Percentiles rank a stretch among this genome's conserved stretches.
Conservation (phyloP, 2,797 vertebrate genomes). For the Phrynocephalus forsythii region DNA sequence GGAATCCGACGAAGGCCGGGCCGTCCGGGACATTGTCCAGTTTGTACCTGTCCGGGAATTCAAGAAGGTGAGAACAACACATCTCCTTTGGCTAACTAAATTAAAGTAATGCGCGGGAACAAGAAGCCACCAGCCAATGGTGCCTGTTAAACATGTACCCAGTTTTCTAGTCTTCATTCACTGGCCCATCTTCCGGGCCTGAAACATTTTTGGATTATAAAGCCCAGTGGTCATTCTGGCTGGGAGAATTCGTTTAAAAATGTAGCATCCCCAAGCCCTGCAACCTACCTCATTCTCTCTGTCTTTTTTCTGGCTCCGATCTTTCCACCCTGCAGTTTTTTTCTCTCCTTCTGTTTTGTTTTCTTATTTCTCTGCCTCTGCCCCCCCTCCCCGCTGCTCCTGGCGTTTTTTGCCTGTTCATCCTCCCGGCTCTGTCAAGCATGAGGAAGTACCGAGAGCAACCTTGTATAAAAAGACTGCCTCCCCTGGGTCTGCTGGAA, state of each 20-base stretch:
- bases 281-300: too few relatives aligned
- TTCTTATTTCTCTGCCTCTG: fast-evolving
- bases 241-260: too few relatives aligned
- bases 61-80: slow-evolving; percentile 73
- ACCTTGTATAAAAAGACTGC: background rate
- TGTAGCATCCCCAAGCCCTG: too few relatives aligned
- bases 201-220: too few relatives aligned
- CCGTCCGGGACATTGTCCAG: slow-evolving; percentile 82
- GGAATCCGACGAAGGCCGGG: slow-evolving; percentile 70
- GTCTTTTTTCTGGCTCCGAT: too few relatives aligned
- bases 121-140: background rate
- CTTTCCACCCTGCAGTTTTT: too few relatives aligned
- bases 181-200: too few relatives aligned
- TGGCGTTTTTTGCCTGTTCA: too few relatives aligned
- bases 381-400: background rate
- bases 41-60: slow-evolving; percentile 84
- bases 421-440: background rate
- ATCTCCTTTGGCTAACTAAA: background rate
- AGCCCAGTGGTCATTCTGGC: too few relatives aligned
- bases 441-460: background rate
- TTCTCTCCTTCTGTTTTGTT: background rate
- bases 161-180: too few relatives aligned
- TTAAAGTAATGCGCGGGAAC: background rate
- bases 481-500: background rate
- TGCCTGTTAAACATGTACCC: too few relatives aligned